These are phyloP conservation scores for Ryuthela nishihirai DNA, from an alignment of 2,888 invertebrate genomes.

Conservation along the genomic window DNA sequence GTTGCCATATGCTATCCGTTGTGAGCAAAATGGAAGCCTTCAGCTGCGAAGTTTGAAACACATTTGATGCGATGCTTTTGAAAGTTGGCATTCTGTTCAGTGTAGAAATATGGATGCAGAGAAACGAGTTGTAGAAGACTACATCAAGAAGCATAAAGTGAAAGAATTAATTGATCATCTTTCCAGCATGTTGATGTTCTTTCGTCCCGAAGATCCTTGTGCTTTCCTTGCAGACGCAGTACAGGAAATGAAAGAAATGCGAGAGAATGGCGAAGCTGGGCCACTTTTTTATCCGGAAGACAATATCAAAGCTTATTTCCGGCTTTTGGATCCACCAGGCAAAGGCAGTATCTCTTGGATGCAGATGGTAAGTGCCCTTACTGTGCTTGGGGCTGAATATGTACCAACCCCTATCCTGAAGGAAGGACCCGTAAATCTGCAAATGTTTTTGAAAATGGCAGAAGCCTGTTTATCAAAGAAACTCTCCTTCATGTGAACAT, in stretches of 20 bases:
- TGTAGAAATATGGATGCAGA: conserved; percentile 6
- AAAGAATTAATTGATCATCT: conserved; percentile 6
- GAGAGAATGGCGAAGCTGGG: background rate
- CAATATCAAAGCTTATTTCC: conserved; percentile 15
- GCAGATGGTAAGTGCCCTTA: conserved; percentile 6
- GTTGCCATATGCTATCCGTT: no score
- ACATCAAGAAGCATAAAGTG: conserved; percentile 5
- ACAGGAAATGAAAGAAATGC: conserved; percentile 1
- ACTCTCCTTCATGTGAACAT: no score
- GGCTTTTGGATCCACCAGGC: conserved; percentile 11
- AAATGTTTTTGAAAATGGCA: conserved; percentile 4
- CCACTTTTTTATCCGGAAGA: conserved; percentile 7
- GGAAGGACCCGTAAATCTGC: conserved; percentile 1
- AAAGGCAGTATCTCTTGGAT: conserved; percentile 9
- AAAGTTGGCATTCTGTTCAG: background rate
- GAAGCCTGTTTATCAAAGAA: background rate
- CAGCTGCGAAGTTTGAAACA: no score
- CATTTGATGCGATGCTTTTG: no score
- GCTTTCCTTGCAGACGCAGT: conserved; percentile 1
- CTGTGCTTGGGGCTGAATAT: conserved; percentile 1
- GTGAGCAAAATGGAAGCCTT: no score
- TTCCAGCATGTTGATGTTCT: conserved; percentile 10
- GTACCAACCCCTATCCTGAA: background rate
- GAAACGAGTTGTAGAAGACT: no score
- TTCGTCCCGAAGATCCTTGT: conserved; percentile 11